Percentiles rank a stretch among this genome's conserved stretches.
These are phyloP conservation scores for Chiridota heheva DNA, from an alignment of 35 echinoderm and acorn worm species.

Conservation along the genomic window DNA sequence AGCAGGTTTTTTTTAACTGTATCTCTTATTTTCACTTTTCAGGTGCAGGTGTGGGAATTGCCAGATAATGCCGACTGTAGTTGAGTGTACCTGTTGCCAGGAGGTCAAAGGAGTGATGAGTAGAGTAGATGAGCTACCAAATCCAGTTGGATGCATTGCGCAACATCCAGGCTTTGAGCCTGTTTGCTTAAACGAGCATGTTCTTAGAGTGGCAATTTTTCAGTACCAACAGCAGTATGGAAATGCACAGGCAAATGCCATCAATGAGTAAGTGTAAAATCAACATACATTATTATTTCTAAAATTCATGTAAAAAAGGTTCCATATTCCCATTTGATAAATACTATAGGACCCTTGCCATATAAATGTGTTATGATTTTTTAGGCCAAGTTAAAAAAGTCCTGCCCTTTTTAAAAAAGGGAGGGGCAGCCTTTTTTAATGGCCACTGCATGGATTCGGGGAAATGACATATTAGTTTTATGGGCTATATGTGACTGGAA, in stretches of 20 bases:
- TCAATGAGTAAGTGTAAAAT: slow-evolving; percentile 23
- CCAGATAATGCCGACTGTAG: background rate
- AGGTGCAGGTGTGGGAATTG: slow-evolving; percentile 27
- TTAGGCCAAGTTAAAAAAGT: no score
- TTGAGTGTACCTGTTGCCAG: background rate
- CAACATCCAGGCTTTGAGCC: slow-evolving; percentile 20
- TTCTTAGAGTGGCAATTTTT: background rate
- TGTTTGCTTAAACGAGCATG: slow-evolving; percentile 15
- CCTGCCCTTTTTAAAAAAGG: no score
- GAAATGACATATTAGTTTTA: no score
- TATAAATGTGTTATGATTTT: no score
- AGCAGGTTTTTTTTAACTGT: no score
- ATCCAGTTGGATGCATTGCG: slow-evolving; percentile 2
- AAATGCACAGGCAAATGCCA: slow-evolving; percentile 3
- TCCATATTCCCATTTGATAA: no score
- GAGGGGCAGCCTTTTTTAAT: no score
- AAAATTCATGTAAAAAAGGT: no score
- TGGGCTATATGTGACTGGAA: no score
- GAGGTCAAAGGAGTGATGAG: background rate
- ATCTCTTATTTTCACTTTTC: no score
- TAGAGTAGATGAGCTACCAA: background rate
- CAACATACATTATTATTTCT: background rate
- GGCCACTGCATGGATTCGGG: no score
- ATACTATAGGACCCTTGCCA: no score
- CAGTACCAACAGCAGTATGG: slow-evolving; percentile 48